Conservation (phyloP, 2,888 invertebrate genomes). For the Epirrhoe tristata region DNA sequence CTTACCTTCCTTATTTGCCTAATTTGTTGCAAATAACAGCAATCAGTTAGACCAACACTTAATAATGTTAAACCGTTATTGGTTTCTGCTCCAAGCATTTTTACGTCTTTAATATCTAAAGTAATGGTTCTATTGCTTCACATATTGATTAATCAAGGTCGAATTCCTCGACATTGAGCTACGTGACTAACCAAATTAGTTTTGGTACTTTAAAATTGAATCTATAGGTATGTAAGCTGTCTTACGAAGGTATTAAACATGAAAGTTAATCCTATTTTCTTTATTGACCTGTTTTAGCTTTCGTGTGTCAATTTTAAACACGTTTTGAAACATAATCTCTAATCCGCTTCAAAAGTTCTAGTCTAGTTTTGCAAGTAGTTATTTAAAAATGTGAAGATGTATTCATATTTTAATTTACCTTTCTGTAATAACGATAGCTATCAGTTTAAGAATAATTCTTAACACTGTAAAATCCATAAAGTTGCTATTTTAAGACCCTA, state of each 20-base stretch:
- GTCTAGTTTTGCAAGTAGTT: too few relatives aligned
- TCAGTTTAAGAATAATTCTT: too few relatives aligned
- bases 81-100: conserved; percentile 9
- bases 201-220: conserved; percentile 29
- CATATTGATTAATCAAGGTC: conserved; percentile 39
- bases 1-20: background rate
- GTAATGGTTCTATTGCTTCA: conserved; percentile 36
- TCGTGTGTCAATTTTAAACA: background rate
- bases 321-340: background rate
- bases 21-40: background rate
- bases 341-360: background rate
- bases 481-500: conserved; percentile 18
- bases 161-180: conserved; percentile 29
- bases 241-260: background rate
- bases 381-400: too few relatives aligned
- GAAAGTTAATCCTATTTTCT: background rate
- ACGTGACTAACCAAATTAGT: conserved; percentile 40
- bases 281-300: background rate
- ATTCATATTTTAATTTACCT: too few relatives aligned
- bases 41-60: background rate
- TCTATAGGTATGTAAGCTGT: background rate
- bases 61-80: conserved; percentile 5
- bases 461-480: conserved; percentile 11
- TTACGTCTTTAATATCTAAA: conserved; percentile 1
- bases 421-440: too few relatives aligned